Evolutionary conservation across 2,888 invertebrate species (phyloP), one percentile per base, ranked within the genome.

Genomic region (Polia nebulosa): DNA sequence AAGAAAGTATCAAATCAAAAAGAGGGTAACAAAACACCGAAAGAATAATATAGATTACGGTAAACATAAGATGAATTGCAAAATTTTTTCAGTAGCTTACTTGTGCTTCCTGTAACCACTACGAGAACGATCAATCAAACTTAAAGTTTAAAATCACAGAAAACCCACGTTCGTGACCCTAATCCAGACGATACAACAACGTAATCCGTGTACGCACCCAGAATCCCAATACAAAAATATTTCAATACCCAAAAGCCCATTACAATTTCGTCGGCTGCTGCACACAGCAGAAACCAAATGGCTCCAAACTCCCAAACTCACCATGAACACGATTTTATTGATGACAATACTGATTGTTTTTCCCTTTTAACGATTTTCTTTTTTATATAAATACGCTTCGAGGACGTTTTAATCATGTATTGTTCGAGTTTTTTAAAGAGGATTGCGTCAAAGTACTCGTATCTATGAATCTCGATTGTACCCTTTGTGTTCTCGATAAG

Each of bases 211-310:
- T n/a, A 58, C n/a, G 6, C 39, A 44, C 15, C 11, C 13, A 36
- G 39, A 62, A 62, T 63, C 53, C 57, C 39, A 62, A 63, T 39
- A 58, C 64, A 72, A 60, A 67, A 70, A 68, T 73, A 81, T 72
- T 77, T 81, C 64, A 78, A 78, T 81, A 69, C 64, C 61, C 62
- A 57, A 69, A 75, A 64, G 56, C 62, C 65, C 69, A 72, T 84
- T 71, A 84, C 82, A 81, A 82, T 84, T 82, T 78, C 65, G 69
- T 64, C 57, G 72, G 36, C 69, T 51, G 51, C 56, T 84, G 82
- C 79, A 81, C 79, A 82, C 67, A 45, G 63, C 29, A 27, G 58
- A 64, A 61, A 59, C 63, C 69, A 78, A 84, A 84, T 67, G 67
- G 60, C 49, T 32, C 6, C 56, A 53, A 39, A 49, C 25, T 39